Percentiles rank a stretch among this genome's conserved stretches.
These are phyloP conservation scores for Acipenser transmontanus DNA, from an alignment of 2,797 vertebrate genomes.

Conservation along the genomic window DNA sequence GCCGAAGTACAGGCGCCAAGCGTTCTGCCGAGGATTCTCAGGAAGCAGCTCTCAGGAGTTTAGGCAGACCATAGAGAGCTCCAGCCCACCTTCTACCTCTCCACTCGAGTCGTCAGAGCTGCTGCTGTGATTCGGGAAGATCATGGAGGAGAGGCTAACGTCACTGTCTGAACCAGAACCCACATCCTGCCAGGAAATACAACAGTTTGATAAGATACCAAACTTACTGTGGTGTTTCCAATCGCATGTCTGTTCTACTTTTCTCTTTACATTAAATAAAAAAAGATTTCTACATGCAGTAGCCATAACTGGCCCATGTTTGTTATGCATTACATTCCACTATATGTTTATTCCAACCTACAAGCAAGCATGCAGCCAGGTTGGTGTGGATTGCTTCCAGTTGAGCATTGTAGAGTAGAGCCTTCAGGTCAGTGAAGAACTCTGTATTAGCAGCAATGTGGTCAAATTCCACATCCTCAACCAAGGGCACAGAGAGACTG, in stretches of 20 bases:
- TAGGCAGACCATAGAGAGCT: slow-evolving; percentile 69
- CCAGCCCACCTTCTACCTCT: slow-evolving; percentile 68
- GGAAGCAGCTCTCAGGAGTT: slow-evolving; percentile 67
- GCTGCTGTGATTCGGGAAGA: slow-evolving; percentile 88
- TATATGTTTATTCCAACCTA: slow-evolving; percentile 33
- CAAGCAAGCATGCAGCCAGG: slow-evolving; percentile 48
- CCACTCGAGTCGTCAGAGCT: slow-evolving; percentile 81
- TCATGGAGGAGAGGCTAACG: slow-evolving; percentile 89
- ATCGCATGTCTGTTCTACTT: not conserved
- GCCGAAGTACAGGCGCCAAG: slow-evolving; percentile 94
- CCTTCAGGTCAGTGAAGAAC: slow-evolving; percentile 87
- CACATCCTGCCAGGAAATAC: slow-evolving; percentile 60
- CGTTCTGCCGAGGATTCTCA: slow-evolving; percentile 65
- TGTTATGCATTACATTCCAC: too few species aligned
- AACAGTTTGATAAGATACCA: not conserved
- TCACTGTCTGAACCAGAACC: slow-evolving; percentile 83
- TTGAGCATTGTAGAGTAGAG: slow-evolving; percentile 87
- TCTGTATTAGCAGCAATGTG: slow-evolving; percentile 72
- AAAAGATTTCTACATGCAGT: too few species aligned
- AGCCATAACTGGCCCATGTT: too few species aligned
- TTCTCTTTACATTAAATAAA: not conserved
- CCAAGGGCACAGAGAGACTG: slow-evolving; percentile 67
- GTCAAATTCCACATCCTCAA: slow-evolving; percentile 78
- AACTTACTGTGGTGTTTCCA: not conserved
- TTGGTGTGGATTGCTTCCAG: slow-evolving; percentile 75